phyloP scores from a whole-genome alignment of 2,113 vertebrate genomes.

The Thunnus thynnus region DNA sequence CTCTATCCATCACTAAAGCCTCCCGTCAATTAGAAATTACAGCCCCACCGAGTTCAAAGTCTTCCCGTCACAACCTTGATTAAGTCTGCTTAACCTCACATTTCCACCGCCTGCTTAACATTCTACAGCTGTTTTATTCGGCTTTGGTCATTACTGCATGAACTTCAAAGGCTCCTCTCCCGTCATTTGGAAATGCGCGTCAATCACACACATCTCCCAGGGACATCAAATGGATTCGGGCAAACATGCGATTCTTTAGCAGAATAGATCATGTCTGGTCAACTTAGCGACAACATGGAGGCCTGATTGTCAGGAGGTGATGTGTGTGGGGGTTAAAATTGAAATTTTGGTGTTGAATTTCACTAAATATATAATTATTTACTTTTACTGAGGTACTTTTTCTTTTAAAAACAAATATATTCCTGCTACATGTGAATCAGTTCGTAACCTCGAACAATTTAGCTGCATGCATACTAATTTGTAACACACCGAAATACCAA shows the following conservation, averaged over 20 bases:
- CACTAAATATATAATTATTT: not conserved
- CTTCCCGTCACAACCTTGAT: slow-evolving; percentile 83
- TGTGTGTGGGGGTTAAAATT: too few species aligned
- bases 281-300: slow-evolving; percentile 33
- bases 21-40: slow-evolving; percentile 82
- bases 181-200: slow-evolving; percentile 86
- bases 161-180: slow-evolving; percentile 87
- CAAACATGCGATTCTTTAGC: slow-evolving; percentile 55
- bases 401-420: not conserved
- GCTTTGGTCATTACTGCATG: slow-evolving; percentile 87
- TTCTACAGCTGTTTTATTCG: slow-evolving; percentile 87
- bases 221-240: slow-evolving; percentile 72
- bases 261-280: slow-evolving; percentile 53
- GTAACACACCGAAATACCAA: not conserved
- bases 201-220: slow-evolving; percentile 78
- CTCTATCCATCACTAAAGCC: slow-evolving; percentile 81
- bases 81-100: slow-evolving; percentile 85
- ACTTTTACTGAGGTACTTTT: not conserved
- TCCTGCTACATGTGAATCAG: not conserved
- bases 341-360: not conserved
- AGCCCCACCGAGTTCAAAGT: slow-evolving; percentile 84
- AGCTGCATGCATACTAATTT: not conserved
- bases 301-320: slow-evolving; percentile 6
- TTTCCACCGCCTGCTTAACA: slow-evolving; percentile 85
- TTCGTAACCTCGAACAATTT: not conserved